Evolutionary conservation across 2,888 invertebrate genomes (phyloP).

Genomic region (Drymonia ruficornis): DNA sequence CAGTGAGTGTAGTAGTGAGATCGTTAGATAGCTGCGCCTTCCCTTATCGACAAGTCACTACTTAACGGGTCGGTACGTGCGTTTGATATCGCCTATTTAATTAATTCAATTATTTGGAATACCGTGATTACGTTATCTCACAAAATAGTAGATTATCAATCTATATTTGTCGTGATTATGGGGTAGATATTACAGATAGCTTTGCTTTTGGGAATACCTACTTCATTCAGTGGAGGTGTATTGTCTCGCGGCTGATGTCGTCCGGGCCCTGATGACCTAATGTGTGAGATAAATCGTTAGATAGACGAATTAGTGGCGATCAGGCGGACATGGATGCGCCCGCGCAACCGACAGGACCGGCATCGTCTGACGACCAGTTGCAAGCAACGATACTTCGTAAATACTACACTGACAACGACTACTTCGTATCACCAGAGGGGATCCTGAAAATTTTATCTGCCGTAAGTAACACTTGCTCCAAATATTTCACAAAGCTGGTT

Average conservation of each 20-base stretch:
- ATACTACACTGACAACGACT: constrained; percentile 56
- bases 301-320: neutral
- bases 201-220: constrained; percentile 13
- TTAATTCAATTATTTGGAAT: constrained; percentile 2
- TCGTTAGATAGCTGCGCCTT: too few relatives aligned
- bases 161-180: constrained; percentile 13
- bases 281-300: constrained; percentile 5
- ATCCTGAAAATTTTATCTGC: constrained; percentile 54
- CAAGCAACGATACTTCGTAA: constrained; percentile 34
- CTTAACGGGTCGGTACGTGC: neutral
- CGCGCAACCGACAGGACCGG: neutral
- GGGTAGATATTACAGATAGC: constrained; percentile 15
- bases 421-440: constrained; percentile 55
- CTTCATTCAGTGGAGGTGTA: constrained; percentile 18
- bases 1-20: neutral
- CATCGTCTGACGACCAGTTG: neutral
- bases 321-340: neutral
- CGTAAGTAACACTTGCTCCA: constrained; percentile 44
- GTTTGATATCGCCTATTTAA: neutral
- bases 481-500: too few relatives aligned
- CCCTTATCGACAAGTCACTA: neutral
- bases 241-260: constrained; percentile 10
- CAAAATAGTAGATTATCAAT: constrained; percentile 18
- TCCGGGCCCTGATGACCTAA: constrained; percentile 6
- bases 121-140: constrained; percentile 16